Evolutionary conservation across 2,888 invertebrate genomes (phyloP).

Genomic region (Brachycybe producta): DNA sequence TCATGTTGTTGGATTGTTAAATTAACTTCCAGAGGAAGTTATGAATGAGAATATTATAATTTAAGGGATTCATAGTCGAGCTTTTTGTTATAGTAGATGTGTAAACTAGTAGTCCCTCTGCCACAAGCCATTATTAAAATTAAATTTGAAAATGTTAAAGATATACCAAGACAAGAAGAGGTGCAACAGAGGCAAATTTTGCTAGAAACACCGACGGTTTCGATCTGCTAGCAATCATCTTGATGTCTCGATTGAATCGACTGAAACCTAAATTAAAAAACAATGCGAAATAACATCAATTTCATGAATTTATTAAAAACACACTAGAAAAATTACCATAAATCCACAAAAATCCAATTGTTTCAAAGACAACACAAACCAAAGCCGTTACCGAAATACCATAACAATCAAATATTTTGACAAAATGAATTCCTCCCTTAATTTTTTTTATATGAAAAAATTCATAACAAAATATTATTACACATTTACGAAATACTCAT

Average conservation of each 20-base stretch:
- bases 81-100: too few species aligned
- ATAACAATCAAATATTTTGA: conserved; percentile 5
- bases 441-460: background rate
- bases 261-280: conserved; percentile 2
- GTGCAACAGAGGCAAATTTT: background rate
- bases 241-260: conserved; percentile 4
- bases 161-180: conserved; percentile 5
- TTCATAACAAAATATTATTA: background rate
- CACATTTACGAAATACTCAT: background rate
- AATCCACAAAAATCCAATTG: conserved; percentile 10
- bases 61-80: too few species aligned
- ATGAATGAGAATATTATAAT: too few species aligned
- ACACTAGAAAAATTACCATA: conserved; percentile 8
- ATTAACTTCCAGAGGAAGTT: too few species aligned
- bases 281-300: background rate
- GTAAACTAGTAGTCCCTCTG: background rate
- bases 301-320: background rate
- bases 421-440: conserved; percentile 8
- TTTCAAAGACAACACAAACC: conserved; percentile 6
- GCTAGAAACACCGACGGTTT: background rate
- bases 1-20: too few species aligned
- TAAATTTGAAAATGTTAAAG: background rate
- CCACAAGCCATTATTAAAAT: background rate
- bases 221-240: background rate
- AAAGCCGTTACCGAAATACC: conserved; percentile 6